phyloP scores from a whole-genome alignment of 1,140 invertebrate genomes.

The Mya arenaria region DNA sequence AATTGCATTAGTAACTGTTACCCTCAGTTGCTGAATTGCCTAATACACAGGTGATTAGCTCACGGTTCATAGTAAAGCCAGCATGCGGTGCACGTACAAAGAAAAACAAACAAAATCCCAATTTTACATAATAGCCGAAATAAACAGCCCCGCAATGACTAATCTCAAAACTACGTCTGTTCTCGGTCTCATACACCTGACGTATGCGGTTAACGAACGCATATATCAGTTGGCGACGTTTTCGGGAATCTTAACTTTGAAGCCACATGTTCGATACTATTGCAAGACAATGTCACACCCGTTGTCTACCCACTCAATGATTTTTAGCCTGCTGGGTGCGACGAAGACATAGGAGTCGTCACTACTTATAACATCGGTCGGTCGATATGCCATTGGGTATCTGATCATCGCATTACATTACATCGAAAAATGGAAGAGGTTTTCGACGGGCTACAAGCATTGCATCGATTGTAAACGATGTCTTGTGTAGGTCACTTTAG shows the following conservation, averaged over 20 bases:
- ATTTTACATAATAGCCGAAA: slow-evolving; percentile 6
- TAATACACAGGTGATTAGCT: neutral
- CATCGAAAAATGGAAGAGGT: slow-evolving; percentile 63
- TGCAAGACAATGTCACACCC: slow-evolving; percentile 39
- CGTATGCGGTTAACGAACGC: neutral
- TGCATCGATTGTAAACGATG: slow-evolving; percentile 76
- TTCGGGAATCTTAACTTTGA: slow-evolving; percentile 51
- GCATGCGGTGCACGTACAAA: neutral
- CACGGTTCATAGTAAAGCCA: neutral
- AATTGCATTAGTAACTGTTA: neutral
- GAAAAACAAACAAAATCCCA: neutral
- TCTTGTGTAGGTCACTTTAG: too few relatives aligned
- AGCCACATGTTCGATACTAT: slow-evolving; percentile 38
- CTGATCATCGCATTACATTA: slow-evolving; percentile 36
- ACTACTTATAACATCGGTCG: slow-evolving; percentile 71
- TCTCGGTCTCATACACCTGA: slow-evolving; percentile 13
- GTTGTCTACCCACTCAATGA: slow-evolving; percentile 31
- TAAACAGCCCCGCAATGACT: neutral
- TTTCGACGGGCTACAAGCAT: slow-evolving; percentile 56
- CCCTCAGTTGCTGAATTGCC: slow-evolving; percentile 1
- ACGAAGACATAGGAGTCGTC: slow-evolving; percentile 55
- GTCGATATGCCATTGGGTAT: slow-evolving; percentile 54
- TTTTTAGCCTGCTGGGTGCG: neutral
- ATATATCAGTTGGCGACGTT: neutral
- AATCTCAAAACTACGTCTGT: neutral